A percentile compares a stretch with the other conserved stretches of the same genome.
phyloP scores from a whole-genome alignment of 2,113 vertebrate genomes.

The Triplophysa siluroides region DNA sequence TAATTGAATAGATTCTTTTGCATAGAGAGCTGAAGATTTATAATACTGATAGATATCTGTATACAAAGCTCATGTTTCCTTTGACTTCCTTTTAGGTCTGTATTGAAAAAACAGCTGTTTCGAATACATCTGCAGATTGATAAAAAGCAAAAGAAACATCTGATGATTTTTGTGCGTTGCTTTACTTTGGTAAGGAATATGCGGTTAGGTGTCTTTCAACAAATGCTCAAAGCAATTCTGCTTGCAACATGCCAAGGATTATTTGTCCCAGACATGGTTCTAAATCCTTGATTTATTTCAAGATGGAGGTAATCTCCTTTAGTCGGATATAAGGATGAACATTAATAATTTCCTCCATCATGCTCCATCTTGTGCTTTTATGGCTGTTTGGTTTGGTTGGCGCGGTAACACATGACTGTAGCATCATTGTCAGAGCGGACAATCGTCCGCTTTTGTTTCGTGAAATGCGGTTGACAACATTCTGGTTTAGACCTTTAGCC shows the following conservation, averaged over 20 bases:
- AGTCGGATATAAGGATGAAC: slow-evolving; percentile 15
- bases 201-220: background rate
- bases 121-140: background rate
- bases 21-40: background rate
- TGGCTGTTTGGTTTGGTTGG: background rate
- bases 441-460: background rate
- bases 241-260: slow-evolving; percentile 32
- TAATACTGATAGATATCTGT: background rate
- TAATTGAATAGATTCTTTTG: slow-evolving; percentile 11
- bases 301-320: slow-evolving; percentile 38
- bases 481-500: slow-evolving; percentile 10
- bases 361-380: background rate
- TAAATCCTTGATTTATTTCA: slow-evolving; percentile 31
- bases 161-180: background rate
- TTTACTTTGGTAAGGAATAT: background rate
- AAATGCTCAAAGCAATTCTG: slow-evolving; percentile 7
- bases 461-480: background rate
- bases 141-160: background rate
- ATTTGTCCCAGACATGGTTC: slow-evolving; percentile 11
- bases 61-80: background rate
- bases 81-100: background rate
- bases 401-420: background rate
- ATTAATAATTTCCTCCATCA: slow-evolving; percentile 13
- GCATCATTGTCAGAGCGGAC: background rate
- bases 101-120: background rate